These are phyloP conservation scores for Euphydryas editha DNA, from an alignment of 2,888 invertebrate genomes.

Conservation along the genomic window DNA sequence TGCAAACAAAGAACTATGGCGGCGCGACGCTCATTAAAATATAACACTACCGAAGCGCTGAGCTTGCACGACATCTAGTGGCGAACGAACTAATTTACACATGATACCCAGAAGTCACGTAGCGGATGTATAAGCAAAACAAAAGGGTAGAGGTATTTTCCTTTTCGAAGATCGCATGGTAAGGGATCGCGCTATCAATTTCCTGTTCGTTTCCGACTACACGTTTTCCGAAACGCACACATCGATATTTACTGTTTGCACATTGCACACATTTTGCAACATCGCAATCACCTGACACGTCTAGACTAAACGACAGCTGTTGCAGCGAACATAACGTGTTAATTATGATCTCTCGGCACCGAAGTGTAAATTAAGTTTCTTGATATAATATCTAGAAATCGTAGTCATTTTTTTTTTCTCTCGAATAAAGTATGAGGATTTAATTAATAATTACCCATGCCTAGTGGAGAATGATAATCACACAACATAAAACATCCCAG, in stretches of 20 bases:
- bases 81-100: slow-evolving; percentile 30
- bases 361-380: neutral
- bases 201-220: slow-evolving; percentile 20
- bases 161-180: slow-evolving; percentile 14
- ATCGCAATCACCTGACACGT: slow-evolving; percentile 50
- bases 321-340: slow-evolving; percentile 13
- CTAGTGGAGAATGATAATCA: neutral
- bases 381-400: neutral
- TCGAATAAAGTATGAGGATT: no score
- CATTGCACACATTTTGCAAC: slow-evolving; percentile 31
- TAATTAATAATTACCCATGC: no score
- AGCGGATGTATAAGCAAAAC: slow-evolving; percentile 8
- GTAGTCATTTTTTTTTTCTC: no score
- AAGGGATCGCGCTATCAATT: slow-evolving; percentile 23
- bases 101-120: slow-evolving; percentile 22
- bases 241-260: slow-evolving; percentile 19
- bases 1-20: slow-evolving; percentile 56
- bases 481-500: neutral
- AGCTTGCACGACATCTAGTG: slow-evolving; percentile 27
- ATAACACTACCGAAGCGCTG: slow-evolving; percentile 29
- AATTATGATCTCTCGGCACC: slow-evolving; percentile 16
- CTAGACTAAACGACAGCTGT: slow-evolving; percentile 22
- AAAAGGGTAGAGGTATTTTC: slow-evolving; percentile 1
- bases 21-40: slow-evolving; percentile 57
- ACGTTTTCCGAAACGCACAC: slow-evolving; percentile 14